Evolutionary conservation across 2,888 invertebrate genomes (phyloP).

Genomic region (Leptopilina syphax): DNA sequence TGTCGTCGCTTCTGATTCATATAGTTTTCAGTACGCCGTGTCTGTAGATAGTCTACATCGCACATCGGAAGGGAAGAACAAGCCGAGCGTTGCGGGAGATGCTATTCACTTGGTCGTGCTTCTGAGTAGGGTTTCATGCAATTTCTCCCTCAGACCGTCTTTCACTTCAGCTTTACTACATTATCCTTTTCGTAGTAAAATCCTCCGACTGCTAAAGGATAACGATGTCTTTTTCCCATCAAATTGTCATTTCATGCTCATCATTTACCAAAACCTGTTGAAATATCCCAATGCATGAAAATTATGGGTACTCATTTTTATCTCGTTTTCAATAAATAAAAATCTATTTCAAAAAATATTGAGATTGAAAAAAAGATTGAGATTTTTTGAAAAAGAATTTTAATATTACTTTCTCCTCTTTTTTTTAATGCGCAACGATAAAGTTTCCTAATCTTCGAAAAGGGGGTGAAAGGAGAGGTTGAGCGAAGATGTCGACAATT

Average conservation of each 20-base stretch:
- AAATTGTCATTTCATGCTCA: constrained; percentile 27
- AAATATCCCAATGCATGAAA: not conserved
- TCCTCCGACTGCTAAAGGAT: constrained; percentile 30
- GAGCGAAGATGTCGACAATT: constrained; percentile 69
- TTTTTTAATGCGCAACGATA: constrained; percentile 38
- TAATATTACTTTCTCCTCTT: constrained; percentile 39
- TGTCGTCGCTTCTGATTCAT: constrained; percentile 72
- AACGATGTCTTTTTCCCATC: constrained; percentile 36
- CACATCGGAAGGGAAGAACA: constrained; percentile 56
- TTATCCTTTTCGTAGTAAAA: constrained; percentile 35
- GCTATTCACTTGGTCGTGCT: constrained; percentile 52
- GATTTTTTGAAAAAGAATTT: not conserved
- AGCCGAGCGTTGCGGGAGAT: constrained; percentile 49
- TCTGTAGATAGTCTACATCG: constrained; percentile 52
- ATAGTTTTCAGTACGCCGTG: constrained; percentile 56
- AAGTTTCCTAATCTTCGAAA: constrained; percentile 54
- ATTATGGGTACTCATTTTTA: not conserved
- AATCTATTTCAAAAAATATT: no score
- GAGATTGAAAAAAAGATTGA: not conserved
- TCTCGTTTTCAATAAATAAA: no score
- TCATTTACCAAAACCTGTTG: constrained; percentile 14
- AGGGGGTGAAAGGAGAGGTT: constrained; percentile 35
- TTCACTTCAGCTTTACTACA: constrained; percentile 22
- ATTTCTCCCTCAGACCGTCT: constrained; percentile 24
- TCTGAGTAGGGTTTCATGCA: constrained; percentile 38